phyloP scores from a whole-genome alignment of 2,888 invertebrate species.

The Villa cingulata region DNA sequence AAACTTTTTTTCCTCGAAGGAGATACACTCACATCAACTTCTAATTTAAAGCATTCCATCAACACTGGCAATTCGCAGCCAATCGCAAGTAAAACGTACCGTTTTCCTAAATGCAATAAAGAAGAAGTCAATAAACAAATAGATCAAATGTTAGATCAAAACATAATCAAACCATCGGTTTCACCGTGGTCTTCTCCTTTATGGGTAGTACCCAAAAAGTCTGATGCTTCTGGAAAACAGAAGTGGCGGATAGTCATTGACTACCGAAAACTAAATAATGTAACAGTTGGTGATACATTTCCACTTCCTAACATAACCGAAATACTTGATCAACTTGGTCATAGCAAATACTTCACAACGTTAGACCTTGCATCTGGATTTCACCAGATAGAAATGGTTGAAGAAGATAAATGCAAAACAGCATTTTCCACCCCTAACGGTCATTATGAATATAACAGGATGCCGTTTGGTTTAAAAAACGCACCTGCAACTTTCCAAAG shows the following conservation, averaged over 20 bases:
- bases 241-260: conserved; percentile 15
- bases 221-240: conserved; percentile 10
- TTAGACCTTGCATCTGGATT: conserved; percentile 13
- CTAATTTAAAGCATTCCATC: conserved; percentile 4
- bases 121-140: conserved; percentile 2
- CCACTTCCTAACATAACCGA: conserved; percentile 17
- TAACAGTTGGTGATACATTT: conserved; percentile 16
- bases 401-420: conserved; percentile 12
- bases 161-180: background rate
- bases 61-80: conserved; percentile 3
- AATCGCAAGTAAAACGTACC: conserved; percentile 4
- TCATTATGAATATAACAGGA: conserved; percentile 8
- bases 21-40: conserved; percentile 4
- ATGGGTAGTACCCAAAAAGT: conserved; percentile 15
- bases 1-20: conserved; percentile 7
- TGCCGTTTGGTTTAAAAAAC: conserved; percentile 10
- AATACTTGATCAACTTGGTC: conserved; percentile 13
- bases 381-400: conserved; percentile 11
- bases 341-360: conserved; percentile 11
- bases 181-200: conserved; percentile 12
- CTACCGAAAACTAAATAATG: conserved; percentile 12
- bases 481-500: conserved; percentile 11
- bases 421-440: conserved; percentile 3
- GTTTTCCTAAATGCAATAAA: conserved; percentile 9
- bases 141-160: conserved; percentile 1